A percentile compares a stretch with the other conserved stretches of the same genome.
phyloP scores from a whole-genome alignment of 2,113 vertebrate species.

The Holacanthus passer region DNA sequence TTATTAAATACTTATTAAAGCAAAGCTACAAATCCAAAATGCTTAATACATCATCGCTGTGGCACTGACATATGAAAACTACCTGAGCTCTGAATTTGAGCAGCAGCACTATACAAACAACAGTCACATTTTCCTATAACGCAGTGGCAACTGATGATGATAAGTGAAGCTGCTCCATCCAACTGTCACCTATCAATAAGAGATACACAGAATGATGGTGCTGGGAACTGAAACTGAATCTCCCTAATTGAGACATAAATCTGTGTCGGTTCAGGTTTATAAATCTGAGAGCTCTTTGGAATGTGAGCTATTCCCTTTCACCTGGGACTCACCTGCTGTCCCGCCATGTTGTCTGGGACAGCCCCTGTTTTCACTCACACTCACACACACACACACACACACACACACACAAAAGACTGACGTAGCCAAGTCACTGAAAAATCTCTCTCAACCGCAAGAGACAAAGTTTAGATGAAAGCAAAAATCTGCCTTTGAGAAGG shows the following conservation, averaged over 20 bases:
- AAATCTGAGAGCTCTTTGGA: constrained; percentile 29
- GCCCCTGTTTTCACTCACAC: background rate
- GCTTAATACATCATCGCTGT: background rate
- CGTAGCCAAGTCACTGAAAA: background rate
- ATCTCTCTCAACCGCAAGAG: too few relatives aligned
- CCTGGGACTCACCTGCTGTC: constrained; percentile 61
- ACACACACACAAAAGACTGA: background rate
- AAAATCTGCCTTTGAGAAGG: background rate
- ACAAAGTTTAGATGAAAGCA: background rate
- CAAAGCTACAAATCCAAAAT: background rate
- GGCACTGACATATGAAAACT: background rate
- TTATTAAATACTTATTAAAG: background rate
- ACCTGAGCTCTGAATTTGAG: background rate
- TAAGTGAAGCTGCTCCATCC: constrained; percentile 27
- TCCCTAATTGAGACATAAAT: background rate
- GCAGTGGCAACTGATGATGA: constrained; percentile 29
- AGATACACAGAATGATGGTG: constrained; percentile 13
- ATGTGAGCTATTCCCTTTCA: constrained; percentile 65
- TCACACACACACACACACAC: constrained; percentile 11
- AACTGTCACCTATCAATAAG: constrained; percentile 7
- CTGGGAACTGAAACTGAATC: background rate
- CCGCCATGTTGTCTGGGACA: constrained; percentile 39
- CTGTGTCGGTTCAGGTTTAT: background rate
- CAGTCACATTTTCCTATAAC: constrained; percentile 12
- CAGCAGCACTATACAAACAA: background rate